Conservation (phyloP, 2,888 invertebrate species). For the Neria commutata region DNA sequence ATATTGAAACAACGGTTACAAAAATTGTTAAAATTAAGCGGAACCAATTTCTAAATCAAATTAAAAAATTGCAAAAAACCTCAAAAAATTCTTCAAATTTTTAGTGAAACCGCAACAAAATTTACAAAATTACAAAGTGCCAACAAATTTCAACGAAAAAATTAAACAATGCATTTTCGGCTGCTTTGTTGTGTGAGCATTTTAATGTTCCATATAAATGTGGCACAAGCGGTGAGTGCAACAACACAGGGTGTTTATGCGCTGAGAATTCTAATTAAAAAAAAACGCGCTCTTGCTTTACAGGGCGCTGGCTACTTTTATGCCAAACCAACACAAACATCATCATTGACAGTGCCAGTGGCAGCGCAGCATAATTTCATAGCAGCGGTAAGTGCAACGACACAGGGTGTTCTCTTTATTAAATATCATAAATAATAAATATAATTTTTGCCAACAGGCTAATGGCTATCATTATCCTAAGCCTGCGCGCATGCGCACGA, state of each 20-base stretch:
- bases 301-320: constrained; percentile 33
- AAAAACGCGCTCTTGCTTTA: not conserved
- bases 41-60: too few species aligned
- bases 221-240: constrained; percentile 17
- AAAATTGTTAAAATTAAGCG: too few species aligned
- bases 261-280: not conserved
- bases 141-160: too few species aligned
- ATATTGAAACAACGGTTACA: too few species aligned
- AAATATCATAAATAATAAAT: not conserved
- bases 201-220: constrained; percentile 3
- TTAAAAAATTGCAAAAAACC: too few species aligned
- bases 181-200: not conserved
- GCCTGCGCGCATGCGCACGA: constrained; percentile 26
- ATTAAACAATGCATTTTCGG: too few species aligned
- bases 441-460: too few species aligned
- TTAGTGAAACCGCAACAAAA: too few species aligned
- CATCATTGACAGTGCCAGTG: not conserved
- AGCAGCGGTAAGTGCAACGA: constrained; percentile 18
- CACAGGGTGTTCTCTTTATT: not conserved
- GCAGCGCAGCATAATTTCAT: too few species aligned
- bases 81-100: too few species aligned
- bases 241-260: not conserved
- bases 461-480: constrained; percentile 39
- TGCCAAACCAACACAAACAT: constrained; percentile 28
- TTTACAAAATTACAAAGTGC: too few species aligned